phyloP scores from a whole-genome alignment of 2,888 invertebrate species.

The Ophion slaviceki region DNA sequence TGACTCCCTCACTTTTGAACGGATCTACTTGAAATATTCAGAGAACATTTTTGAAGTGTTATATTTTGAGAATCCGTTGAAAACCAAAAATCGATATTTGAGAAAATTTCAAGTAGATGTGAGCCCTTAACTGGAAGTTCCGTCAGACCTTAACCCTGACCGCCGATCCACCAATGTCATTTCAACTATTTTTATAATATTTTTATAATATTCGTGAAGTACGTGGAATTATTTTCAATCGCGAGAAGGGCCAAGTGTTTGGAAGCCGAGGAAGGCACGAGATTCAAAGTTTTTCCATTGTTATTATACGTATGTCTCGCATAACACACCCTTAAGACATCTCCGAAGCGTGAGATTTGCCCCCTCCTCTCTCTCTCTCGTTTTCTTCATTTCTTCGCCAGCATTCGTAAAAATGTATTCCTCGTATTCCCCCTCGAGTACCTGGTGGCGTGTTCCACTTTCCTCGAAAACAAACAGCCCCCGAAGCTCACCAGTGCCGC shows the following conservation, averaged over 20 bases:
- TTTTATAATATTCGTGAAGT: too few relatives aligned
- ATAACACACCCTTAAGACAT: slow-evolving; percentile 30
- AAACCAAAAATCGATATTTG: too few relatives aligned
- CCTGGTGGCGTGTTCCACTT: slow-evolving; percentile 16
- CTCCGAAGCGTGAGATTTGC: slow-evolving; percentile 22
- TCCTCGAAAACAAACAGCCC: slow-evolving; percentile 55
- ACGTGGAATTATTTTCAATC: slow-evolving; percentile 28
- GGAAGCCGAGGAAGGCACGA: slow-evolving; percentile 11
- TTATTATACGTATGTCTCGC: slow-evolving; percentile 22
- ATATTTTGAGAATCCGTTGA: too few relatives aligned
- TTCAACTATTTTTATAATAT: too few relatives aligned
- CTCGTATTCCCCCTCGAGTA: slow-evolving; percentile 19
- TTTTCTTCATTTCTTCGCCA: slow-evolving; percentile 18
- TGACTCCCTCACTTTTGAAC: too few relatives aligned
- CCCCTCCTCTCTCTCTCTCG: slow-evolving; percentile 3
- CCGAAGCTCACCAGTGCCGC: background rate
- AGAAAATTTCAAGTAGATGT: too few relatives aligned
- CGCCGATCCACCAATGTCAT: too few relatives aligned
- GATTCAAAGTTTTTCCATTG: slow-evolving; percentile 36
- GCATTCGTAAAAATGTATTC: slow-evolving; percentile 54
- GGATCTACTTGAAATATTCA: too few relatives aligned
- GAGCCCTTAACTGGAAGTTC: too few relatives aligned
- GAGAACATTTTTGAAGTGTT: too few relatives aligned
- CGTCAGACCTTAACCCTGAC: too few relatives aligned
- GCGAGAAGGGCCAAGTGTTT: slow-evolving; percentile 56